Base-by-base conservation (phyloP, 2,797 vertebrate genomes). In the Myotis vivesi region DNA sequence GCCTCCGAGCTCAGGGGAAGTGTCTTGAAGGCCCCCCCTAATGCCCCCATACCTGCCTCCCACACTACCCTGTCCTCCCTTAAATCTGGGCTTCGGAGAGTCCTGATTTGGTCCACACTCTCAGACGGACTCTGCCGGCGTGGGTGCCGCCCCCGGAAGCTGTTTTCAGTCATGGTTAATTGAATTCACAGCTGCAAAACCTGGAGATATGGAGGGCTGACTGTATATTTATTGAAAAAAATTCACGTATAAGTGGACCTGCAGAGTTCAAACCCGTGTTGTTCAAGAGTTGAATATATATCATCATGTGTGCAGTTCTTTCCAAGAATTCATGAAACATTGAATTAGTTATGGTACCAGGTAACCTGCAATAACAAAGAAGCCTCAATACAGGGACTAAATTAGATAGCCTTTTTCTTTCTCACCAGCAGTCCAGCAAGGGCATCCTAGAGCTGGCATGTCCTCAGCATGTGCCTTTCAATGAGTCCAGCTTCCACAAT, bases 131-230 rank as follows among this genome's bases (percentile, higher is more conserved):
- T 9, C 4, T 9, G 13, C 0, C 30, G 19, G 38, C 7, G 11
- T 23, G 23, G 3, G n/a, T 0, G 1, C 7, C 30, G 30, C 13
- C 15, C 51, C 25, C 4, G 1, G 3, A 19, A 30, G 0, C 41
- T 83, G 20, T 66, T 83, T 83, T 83, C 19, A 13, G 3, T 66
- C 19, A 33, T 9, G 2, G 20, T 66, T 49, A 20, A 44, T 66
- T 66, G 44, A 83, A 49, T 66, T 62, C 44, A 66, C 41, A 64
- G 59, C 44, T 66, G 4, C 30, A 13, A 64, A 66, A 33, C 30
- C 59, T 33, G 16, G 41, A 82, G 30, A 49, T 10, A 49, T 13
- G 59, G 20, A 49, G 30, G 20, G 20, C 13, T 62, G 3, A 49
- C 44, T 83, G 30, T 33, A 33, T 33, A 66, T 17, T 46, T 64